phyloP scores from a whole-genome alignment of 2,888 invertebrate species.

The Micropterix aruncella region DNA sequence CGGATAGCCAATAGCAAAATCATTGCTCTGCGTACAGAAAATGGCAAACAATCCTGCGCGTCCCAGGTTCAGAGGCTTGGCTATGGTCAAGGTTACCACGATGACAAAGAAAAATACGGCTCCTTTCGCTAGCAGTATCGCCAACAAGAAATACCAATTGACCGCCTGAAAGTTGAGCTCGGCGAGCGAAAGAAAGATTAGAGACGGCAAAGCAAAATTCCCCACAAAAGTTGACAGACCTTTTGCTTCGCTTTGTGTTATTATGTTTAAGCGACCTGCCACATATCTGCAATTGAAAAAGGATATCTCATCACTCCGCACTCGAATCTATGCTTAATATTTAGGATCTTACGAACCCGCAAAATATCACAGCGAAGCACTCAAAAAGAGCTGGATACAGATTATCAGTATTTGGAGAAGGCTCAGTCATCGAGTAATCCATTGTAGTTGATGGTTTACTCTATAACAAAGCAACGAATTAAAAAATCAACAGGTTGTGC shows the following conservation, averaged over 20 bases:
- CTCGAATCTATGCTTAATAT: background rate
- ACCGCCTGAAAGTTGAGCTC: slow-evolving; percentile 69
- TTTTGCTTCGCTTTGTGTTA: slow-evolving; percentile 71
- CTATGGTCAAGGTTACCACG: slow-evolving; percentile 60
- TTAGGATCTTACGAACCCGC: slow-evolving; percentile 51
- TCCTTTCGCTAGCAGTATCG: slow-evolving; percentile 75
- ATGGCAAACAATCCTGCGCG: slow-evolving; percentile 86
- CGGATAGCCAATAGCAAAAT: slow-evolving; percentile 92
- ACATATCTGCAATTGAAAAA: slow-evolving; percentile 47
- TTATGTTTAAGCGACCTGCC: slow-evolving; percentile 71
- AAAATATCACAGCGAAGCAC: slow-evolving; percentile 82
- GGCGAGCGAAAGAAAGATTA: slow-evolving; percentile 84
- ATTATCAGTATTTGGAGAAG: slow-evolving; percentile 57
- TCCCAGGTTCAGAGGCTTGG: slow-evolving; percentile 69
- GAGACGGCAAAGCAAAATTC: slow-evolving; percentile 81
- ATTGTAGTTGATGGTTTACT: too few species aligned
- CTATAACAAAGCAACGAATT: too few species aligned
- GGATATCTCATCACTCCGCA: background rate
- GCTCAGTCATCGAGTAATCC: too few species aligned
- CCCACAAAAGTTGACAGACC: slow-evolving; percentile 89
- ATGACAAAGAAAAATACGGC: slow-evolving; percentile 71
- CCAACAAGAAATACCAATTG: slow-evolving; percentile 83
- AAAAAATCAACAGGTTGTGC: too few species aligned
- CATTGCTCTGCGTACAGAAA: slow-evolving; percentile 94
- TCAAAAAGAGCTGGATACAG: slow-evolving; percentile 83